Base-by-base conservation (phyloP, 2,797 vertebrate genomes). In the Mionectes olivaceus region DNA sequence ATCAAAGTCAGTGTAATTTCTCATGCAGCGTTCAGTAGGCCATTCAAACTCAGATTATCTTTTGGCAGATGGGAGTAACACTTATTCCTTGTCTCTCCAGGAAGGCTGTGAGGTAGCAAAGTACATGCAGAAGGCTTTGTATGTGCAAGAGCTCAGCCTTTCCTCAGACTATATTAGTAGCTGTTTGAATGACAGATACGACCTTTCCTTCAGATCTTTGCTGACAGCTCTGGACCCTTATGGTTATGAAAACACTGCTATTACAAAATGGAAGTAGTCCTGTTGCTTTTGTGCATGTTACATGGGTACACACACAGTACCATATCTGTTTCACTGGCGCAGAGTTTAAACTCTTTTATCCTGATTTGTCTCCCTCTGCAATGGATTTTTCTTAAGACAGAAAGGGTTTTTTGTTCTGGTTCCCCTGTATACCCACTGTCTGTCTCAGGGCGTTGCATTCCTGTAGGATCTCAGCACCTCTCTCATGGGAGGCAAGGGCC, bases 121-220 rank as follows among this genome's bases (percentile, higher is more conserved):
- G 56, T 30, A 27, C 55, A 23, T 28, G 49, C 71, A 69, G 76
- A 71, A 93, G 39, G 55, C 19, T 83, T 84, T 78, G 55, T 83
- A 19, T 73, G 13, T 69, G 73, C 77, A 90, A 65, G 41, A 82
- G 39, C 65, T 91, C 63, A 59, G 61, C 70, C 91, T 70, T 57
- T 93, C 81, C 83, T 87, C 61, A 41, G 17, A 33, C 59, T 41
- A 0, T 52, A 10, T 91, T 61, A 86, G 80, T 59, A 69, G 61
- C 70, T 90, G n/a, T 53, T 88, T 88, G 87, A 93, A 59, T 90
- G 88, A 53, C 13, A 32, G 70, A 19, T 82, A 28, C 0, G 28
- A 55, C 68, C 60, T 87, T 93, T 89, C 82, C 82, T 85, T 86
- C 63, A 86, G 83, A 65, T 79, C 59, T 87, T 90, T 74, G 32